phyloP scores from a whole-genome alignment of 2,888 invertebrate species.

The Drosophila conformis region DNA sequence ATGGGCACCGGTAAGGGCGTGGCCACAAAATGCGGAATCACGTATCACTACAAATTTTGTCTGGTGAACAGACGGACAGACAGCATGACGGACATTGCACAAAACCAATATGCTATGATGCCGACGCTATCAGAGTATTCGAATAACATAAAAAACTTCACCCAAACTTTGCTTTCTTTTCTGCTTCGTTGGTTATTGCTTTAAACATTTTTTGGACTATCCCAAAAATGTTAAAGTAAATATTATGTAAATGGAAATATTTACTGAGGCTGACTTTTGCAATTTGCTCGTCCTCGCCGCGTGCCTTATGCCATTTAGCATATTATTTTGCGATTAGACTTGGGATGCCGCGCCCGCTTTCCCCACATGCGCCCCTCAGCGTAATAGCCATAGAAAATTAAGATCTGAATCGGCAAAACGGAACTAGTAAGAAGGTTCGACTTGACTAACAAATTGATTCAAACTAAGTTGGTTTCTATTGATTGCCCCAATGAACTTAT shows the following conservation, averaged over 20 bases:
- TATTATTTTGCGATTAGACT: constrained; percentile 37
- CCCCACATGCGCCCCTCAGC: neutral
- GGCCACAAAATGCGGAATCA: neutral
- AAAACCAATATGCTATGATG: neutral
- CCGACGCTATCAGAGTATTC: neutral
- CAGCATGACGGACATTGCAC: too few species aligned
- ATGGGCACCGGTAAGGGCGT: neutral
- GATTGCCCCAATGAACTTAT: constrained; percentile 56
- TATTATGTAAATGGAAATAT: constrained; percentile 35
- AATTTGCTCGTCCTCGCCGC: constrained; percentile 3
- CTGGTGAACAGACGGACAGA: neutral
- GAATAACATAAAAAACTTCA: constrained; percentile 13
- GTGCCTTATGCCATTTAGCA: constrained; percentile 12
- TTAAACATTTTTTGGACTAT: constrained; percentile 30
- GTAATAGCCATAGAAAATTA: constrained; percentile 40
- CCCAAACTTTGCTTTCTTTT: constrained; percentile 17
- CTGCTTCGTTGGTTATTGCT: constrained; percentile 20
- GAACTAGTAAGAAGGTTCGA: constrained; percentile 26
- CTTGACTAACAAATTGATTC: constrained; percentile 62
- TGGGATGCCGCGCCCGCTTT: neutral
- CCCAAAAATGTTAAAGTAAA: constrained; percentile 51
- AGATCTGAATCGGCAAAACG: constrained; percentile 25
- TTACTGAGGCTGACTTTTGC: constrained; percentile 38
- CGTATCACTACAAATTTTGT: neutral
- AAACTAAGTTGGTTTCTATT: constrained; percentile 72